A percentile compares a stretch with the other conserved stretches of the same genome.
Evolutionary conservation across 1,140 invertebrate species (phyloP).

Genomic region (Lepidostoma basale): DNA sequence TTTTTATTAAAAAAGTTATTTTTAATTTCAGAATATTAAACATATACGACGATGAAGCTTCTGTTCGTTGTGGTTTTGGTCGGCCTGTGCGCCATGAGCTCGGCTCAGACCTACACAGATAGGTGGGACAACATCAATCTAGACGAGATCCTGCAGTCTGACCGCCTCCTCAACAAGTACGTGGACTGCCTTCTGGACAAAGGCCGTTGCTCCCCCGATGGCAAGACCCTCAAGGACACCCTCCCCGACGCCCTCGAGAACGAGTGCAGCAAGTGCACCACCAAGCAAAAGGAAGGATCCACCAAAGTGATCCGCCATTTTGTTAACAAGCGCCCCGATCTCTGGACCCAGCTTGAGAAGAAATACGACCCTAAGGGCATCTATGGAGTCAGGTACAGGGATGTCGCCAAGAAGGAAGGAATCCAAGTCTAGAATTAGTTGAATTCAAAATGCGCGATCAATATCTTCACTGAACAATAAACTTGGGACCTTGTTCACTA

Average conservation of each 20-base stretch:
- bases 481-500: no score
- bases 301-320: constrained; percentile 65
- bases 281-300: constrained; percentile 64
- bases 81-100: constrained; percentile 49
- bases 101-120: constrained; percentile 67
- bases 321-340: constrained; percentile 65
- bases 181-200: constrained; percentile 73
- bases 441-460: neutral
- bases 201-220: constrained; percentile 75
- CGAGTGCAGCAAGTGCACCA: constrained; percentile 70
- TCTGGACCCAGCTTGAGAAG: constrained; percentile 65
- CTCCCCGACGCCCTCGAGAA: constrained; percentile 70
- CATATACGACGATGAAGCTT: constrained; percentile 55
- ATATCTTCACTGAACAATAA: no score
- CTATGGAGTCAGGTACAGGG: constrained; percentile 66
- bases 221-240: constrained; percentile 71
- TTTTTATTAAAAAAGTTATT: no score
- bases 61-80: constrained; percentile 48
- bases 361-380: constrained; percentile 71
- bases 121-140: constrained; percentile 78
- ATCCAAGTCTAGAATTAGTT: constrained; percentile 13
- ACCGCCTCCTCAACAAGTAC: constrained; percentile 73
- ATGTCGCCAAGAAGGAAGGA: constrained; percentile 45
- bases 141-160: constrained; percentile 72
- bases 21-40: no score